These are phyloP conservation scores for Melieria omissa DNA, from an alignment of 2,888 invertebrate species.

Conservation along the genomic window DNA sequence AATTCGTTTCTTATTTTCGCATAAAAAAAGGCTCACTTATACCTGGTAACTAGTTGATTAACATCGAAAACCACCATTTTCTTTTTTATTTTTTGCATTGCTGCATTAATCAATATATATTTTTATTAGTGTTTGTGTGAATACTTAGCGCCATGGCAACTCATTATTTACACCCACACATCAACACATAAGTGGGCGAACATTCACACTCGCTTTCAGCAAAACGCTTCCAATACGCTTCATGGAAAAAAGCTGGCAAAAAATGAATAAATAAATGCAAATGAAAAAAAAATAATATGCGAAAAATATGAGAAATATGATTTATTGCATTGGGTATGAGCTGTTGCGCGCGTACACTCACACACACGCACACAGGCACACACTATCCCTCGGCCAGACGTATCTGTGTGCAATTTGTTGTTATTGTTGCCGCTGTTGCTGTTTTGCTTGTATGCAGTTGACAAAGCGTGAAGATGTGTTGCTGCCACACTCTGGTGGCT, in stretches of 20 bases:
- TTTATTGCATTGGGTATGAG: slow-evolving; percentile 49
- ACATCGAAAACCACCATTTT: too few relatives aligned
- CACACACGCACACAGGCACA: slow-evolving; percentile 10
- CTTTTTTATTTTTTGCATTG: too few relatives aligned
- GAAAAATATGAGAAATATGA: slow-evolving; percentile 58
- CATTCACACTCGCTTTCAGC: slow-evolving; percentile 37
- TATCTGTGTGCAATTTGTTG: slow-evolving; percentile 17
- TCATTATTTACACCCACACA: slow-evolving; percentile 48
- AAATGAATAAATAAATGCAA: slow-evolving; percentile 41
- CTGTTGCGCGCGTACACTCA: slow-evolving; percentile 17
- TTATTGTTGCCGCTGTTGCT: slow-evolving; percentile 30
- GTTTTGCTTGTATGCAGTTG: slow-evolving; percentile 32
- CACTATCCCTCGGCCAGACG: slow-evolving; percentile 6
- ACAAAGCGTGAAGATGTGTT: slow-evolving; percentile 38
- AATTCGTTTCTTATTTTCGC: too few relatives aligned
- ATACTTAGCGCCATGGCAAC: slow-evolving; percentile 56
- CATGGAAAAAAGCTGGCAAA: slow-evolving; percentile 27
- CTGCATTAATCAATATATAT: too few relatives aligned
- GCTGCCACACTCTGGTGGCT: neutral
- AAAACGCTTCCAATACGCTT: neutral
- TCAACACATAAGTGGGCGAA: slow-evolving; percentile 16
- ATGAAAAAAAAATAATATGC: slow-evolving; percentile 52
- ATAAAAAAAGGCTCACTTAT: too few relatives aligned
- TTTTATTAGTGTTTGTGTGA: slow-evolving; percentile 31
- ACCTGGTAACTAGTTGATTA: too few relatives aligned